A percentile compares a stretch with the other conserved stretches of the same genome.
Conservation (phyloP, 1,140 invertebrate genomes). For the Diorhabda sublineata region DNA sequence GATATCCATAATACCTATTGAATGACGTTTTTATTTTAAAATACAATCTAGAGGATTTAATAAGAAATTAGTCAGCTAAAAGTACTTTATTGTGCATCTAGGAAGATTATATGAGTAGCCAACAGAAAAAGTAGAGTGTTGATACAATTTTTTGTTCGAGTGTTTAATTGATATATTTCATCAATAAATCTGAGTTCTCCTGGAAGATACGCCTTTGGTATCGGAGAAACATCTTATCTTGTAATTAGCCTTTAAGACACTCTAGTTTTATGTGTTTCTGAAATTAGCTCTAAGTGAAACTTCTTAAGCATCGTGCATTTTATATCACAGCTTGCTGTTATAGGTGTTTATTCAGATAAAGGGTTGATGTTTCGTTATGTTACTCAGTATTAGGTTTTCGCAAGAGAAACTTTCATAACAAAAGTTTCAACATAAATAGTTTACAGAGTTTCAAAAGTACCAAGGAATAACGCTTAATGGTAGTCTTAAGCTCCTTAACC, state of each 20-base stretch:
- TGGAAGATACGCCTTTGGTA: neutral
- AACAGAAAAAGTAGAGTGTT: too few species aligned
- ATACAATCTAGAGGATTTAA: too few species aligned
- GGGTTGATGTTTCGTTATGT: neutral
- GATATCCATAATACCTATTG: too few species aligned
- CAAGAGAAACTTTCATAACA: neutral
- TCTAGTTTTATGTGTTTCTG: constrained; percentile 14
- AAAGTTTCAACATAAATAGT: constrained; percentile 3
- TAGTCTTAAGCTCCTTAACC: neutral
- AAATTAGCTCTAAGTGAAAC: constrained; percentile 9
- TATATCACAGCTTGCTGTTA: constrained; percentile 5
- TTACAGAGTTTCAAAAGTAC: neutral
- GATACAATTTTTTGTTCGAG: too few species aligned
- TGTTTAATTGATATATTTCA: too few species aligned
- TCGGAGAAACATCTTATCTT: constrained; percentile 13
- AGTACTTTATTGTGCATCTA: too few species aligned
- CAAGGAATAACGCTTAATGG: neutral
- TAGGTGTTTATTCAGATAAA: neutral
- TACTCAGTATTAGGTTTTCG: neutral
- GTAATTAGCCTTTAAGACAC: constrained; percentile 10
- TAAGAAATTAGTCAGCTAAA: too few species aligned
- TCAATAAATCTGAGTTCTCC: too few species aligned
- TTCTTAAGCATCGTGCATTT: neutral
- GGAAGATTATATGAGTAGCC: too few species aligned
- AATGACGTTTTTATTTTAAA: too few species aligned